Conservation (phyloP, 2,797 vertebrate species). For the Stomatorhinus walkeri region DNA sequence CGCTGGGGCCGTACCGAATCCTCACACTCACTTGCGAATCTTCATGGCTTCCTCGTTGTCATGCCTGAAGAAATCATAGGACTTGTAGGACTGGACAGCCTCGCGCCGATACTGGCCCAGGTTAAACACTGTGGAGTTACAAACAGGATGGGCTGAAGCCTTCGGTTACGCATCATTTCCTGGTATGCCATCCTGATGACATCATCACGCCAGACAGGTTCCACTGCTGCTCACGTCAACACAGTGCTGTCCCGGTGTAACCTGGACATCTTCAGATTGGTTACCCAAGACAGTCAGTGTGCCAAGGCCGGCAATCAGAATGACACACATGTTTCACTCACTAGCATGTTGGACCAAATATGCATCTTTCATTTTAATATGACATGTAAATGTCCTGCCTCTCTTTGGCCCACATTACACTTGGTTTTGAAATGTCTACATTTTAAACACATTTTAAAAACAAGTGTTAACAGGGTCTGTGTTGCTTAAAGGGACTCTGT, state of each 20-base stretch:
- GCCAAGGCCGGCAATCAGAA: not conserved
- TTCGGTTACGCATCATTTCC: not conserved
- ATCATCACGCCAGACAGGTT: not conserved
- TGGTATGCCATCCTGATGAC: not conserved
- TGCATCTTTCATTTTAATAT: not conserved
- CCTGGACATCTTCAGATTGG: not conserved
- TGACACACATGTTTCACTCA: not conserved
- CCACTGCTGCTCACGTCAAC: not conserved
- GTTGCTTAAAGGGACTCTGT: not conserved
- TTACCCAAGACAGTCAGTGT: not conserved
- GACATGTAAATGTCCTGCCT: not conserved
- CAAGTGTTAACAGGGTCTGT: not conserved
- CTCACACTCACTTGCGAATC: constrained; percentile 81
- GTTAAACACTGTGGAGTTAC: constrained; percentile 77
- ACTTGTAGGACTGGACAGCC: constrained; percentile 87
- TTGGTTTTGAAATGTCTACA: not conserved
- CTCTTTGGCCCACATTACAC: not conserved
- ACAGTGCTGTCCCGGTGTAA: not conserved
- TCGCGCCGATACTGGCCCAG: constrained; percentile 92
- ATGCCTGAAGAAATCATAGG: constrained; percentile 93
- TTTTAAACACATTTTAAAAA: not conserved
- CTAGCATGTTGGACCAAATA: not conserved
- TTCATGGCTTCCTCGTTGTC: constrained; percentile 95
- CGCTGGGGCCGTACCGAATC: not conserved
- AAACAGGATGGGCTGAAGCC: not conserved